Evolutionary conservation across 2,113 vertebrate species (phyloP), one percentile per base, ranked within the genome.

Genomic region (Pseudonaja textilis): DNA sequence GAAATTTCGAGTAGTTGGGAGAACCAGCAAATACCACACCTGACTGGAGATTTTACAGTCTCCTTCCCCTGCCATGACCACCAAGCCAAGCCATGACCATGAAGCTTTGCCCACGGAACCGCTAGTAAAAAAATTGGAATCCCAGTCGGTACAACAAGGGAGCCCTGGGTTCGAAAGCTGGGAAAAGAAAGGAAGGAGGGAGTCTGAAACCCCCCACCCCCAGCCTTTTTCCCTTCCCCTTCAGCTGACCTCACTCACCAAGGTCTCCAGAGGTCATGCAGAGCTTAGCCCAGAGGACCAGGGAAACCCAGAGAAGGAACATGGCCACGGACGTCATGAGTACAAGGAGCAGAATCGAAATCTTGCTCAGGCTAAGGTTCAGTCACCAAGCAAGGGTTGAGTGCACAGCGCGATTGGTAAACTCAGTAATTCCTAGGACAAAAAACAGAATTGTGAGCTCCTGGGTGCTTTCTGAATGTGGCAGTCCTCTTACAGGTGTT

Each of bases 351-450:
- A 34, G 85, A 10, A 9, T 59, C 26, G 8, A 9, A 29, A 10
- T n/a, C 39, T 55, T 18, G 20, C 39, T 59, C 55, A 47, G 23
- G 23, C 10, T 42, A 11, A 20, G 64, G 16, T 9, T 52, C 10
- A n/a, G 16, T 34, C n/a, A 3, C 52, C 0, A 10, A 14, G 26
- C 39, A 14, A 4, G 4, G 39, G 55, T 3, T 52, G 56, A 8
- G 9, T 0, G 26, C 26, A 9, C 2, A 1, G 8, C 0, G 4
- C 14, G 50, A 18, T n/a, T 16, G 7, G 22, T 39, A 23, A 45
- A n/a, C 9, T 22, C 45, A n/a, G 1, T 4, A 29, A 34, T n/a
- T 7, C 42, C 18, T 47, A 8, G 16, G 50, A 47, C 22, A 81
- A 52, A 42, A 56, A 45, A 23, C n/a, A 26, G 7, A 91, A 29